Base-by-base conservation (phyloP, 1,140 invertebrate species). In the Apis cerana region DNA sequence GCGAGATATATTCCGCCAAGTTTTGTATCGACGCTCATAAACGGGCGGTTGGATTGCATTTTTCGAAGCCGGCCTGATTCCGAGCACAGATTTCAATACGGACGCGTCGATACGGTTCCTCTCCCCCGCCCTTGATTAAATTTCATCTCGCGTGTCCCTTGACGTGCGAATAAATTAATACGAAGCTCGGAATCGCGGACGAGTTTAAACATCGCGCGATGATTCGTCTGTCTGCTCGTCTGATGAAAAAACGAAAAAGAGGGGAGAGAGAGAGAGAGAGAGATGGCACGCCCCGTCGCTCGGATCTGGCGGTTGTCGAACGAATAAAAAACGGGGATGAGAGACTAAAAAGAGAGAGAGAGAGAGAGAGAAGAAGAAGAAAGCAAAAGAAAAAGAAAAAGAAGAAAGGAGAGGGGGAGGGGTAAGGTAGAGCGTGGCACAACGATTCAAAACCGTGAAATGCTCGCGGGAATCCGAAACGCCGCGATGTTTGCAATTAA, bases 401-500 rank as follows among this genome's bases (percentile, higher is more conserved):
- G 62, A 10, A 17, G 17, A 56, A 21, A 23, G 56, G 33, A 2
- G 33, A 11, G 58, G 56, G 27, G 8, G 1, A 1, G n/a, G 54
- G 62, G 72, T 33, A 27, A 52, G 23, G 23, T 19, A 21, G 33
- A 75, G 64, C 61, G 58, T 43, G 64, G 50, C 54, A 79, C 23
- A 50, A 76, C 72, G 64, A 75, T 64, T 84, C 72, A 70, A 58
- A 80, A 75, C 70, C 56, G 82, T 84, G 70, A 84, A 81, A 84
- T 84, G 78, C 78, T 61, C 78, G 56, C 70, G 77, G 70, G 69
- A 68, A 80, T 70, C 82, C 62, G 82, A 75, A 84, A 64, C 82
- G 82, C 50, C 64, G 83, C 61, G 56, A 88, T 87, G 61, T 72
- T 78, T 65, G 68, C 71, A 79, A 84, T 87, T 87, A 85, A 87